A percentile compares a stretch with the other conserved stretches of the same genome.
Conservation (phyloP, 1,140 invertebrate species). For the Leptinotarsa lineolata region DNA sequence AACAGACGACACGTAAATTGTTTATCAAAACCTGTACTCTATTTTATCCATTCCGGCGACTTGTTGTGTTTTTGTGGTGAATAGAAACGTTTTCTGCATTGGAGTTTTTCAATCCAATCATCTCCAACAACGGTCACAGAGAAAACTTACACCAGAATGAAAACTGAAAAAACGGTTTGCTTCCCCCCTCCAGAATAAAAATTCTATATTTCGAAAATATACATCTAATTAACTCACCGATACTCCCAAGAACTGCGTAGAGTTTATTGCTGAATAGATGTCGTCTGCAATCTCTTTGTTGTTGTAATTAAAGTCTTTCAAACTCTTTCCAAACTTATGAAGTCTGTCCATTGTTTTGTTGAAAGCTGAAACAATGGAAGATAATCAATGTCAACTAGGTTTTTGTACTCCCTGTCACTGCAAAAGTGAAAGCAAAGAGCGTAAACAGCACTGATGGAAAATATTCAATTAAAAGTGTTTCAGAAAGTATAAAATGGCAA, state of each 20-base stretch:
- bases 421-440: neutral
- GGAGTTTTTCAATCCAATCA: no score
- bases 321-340: slow-evolving; percentile 73
- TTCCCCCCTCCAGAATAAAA: no score
- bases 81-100: no score
- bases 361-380: slow-evolving; percentile 68
- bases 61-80: no score
- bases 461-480: neutral
- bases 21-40: no score
- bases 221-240: slow-evolving; percentile 73
- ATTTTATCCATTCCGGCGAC: no score
- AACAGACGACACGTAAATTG: no score
- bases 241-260: slow-evolving; percentile 95
- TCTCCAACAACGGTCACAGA: no score
- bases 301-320: slow-evolving; percentile 98
- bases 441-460: neutral
- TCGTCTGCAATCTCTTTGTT: slow-evolving; percentile 93
- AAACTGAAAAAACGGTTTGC: no score
- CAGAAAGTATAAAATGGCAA: neutral
- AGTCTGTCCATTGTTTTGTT: slow-evolving; percentile 93
- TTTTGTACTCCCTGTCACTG: neutral
- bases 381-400: neutral
- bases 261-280: slow-evolving; percentile 96
- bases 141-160: no score
- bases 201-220: no score